Evolutionary conservation across 2,113 vertebrate genomes (phyloP), one percentile per base, ranked within the genome.

Genomic region (Lamprotornis superbus): DNA sequence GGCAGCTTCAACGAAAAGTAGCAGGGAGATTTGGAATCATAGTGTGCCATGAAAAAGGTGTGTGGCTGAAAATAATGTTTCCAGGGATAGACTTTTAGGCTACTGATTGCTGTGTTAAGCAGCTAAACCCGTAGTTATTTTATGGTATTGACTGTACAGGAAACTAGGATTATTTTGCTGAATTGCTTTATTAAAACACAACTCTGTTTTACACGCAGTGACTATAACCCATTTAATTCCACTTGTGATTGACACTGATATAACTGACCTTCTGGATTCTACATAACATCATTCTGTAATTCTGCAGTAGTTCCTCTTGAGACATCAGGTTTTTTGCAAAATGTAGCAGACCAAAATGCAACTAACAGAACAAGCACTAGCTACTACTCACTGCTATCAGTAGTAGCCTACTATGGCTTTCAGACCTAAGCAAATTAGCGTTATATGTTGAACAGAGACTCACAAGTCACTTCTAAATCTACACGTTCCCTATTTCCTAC

Each of bases 391-490:
- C 11, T 79, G 60, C 60, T 79, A 18, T 64, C 89, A 44, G 61
- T 22, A 56, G 65, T 56, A 84, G 44, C 49, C n/a, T 75, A 35
- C 68, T 60, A 23, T 13, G 53, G 93, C 96, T 78, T 95, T 82
- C 79, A 94, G 81, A 82, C 63, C 47, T 61, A 44, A 85, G 59
- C 59, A 93, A 81, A 75, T 91, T 79, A 67, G 87, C 4, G 1
- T 31, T 83, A 76, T 42, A 2, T 61, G 82, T 92, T 82, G 81
- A 85, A 61, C 49, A 94, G 76, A 69, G 50, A 61, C 93, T 83
- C 64, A 81, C 46, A 67, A 73, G 76, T 65, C 59, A 82, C 64
- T 95, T 81, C 55, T 57, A 96, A 96, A 95, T 61, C 82, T 94
- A 77, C 40, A 44, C 10, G 39, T 95, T 76, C 64, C 91, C 85